Conservation (phyloP, 2,888 invertebrate genomes). For the Brenthis daphne region DNA sequence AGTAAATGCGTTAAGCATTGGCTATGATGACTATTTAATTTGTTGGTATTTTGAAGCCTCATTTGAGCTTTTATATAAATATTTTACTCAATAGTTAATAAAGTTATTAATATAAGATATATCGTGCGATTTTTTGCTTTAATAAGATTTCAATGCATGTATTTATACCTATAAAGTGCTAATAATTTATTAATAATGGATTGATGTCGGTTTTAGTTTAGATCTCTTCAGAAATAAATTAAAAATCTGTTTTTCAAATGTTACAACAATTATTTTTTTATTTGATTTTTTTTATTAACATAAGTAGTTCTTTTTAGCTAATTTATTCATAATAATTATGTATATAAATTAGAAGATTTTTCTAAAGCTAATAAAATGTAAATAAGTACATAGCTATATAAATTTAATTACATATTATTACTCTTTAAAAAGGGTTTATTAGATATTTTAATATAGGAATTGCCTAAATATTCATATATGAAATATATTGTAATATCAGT, state of each 20-base stretch:
- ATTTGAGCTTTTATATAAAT: constrained; percentile 10
- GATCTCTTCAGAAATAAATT: no score
- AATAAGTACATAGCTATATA: no score
- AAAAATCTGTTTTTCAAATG: no score
- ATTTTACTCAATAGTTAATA: constrained; percentile 3
- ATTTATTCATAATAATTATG: no score
- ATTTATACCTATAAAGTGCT: no score
- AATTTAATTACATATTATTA: background rate
- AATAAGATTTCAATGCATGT: background rate
- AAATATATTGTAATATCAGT: constrained; percentile 13
- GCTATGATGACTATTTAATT: constrained; percentile 18
- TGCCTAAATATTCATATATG: background rate
- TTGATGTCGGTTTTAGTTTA: background rate
- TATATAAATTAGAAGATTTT: no score
- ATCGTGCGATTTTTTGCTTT: constrained; percentile 8
- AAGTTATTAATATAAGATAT: constrained; percentile 14
- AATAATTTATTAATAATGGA: background rate
- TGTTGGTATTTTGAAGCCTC: constrained; percentile 12
- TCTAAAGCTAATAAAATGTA: no score
- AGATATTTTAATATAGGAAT: constrained; percentile 1
- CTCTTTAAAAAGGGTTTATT: constrained; percentile 7
- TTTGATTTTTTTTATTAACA: no score
- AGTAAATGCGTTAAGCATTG: constrained; percentile 18
- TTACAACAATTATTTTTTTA: no score
- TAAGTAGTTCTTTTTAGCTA: no score